Base-by-base conservation (phyloP, 1,140 invertebrate genomes). In the Pseudomyrmex pallidus region DNA sequence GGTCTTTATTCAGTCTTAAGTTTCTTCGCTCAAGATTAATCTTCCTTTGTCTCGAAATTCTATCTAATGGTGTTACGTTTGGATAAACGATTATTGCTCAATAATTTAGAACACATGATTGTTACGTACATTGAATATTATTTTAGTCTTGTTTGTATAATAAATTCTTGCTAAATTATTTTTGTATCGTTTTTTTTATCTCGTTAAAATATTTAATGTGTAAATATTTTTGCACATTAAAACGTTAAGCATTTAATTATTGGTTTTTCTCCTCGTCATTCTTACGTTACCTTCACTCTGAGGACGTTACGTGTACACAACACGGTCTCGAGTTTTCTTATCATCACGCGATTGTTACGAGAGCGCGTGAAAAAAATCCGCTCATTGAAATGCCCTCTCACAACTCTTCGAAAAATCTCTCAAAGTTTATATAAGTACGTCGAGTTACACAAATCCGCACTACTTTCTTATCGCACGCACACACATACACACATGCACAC, bases 391-490 rank as follows among this genome's bases (percentile, higher is more conserved):
- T 15, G 8, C 9, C 8, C 25, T 54, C 44, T 44, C 12, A 2
- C 44, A 54, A 54, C 54, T 15, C 13, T 10, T 46, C 63, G 15
- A 63, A 17, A 35, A 66, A n/a, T 15, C 57, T 61, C 35, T 46
- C 64, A 20, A 54, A 54, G 50, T 67, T 77, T 54, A 54, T 64
- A 76, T 66, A 74, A 74, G 10, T 1, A 13, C 25, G 1, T 2
- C 17, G 59, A 74, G 20, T 63, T 48, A 63, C 35, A 35, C 35
- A 76, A 54, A 66, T 7, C 4, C 48, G n/a, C 61, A 67, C 46
- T 66, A 56, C 54, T 67, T 66, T 77, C 74, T 77, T 77, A 77
- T 77, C 62, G 35, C 35, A 35, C 35, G 35, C 25, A 25, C 25
- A 25, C 1, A 35, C 35, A 35, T 35, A 56, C 48, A 20, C 56